A percentile compares a stretch with the other conserved stretches of the same genome.
These are phyloP conservation scores for Astyanax mexicanus DNA, from an alignment of 2,797 vertebrate species.

Conservation along the genomic window DNA sequence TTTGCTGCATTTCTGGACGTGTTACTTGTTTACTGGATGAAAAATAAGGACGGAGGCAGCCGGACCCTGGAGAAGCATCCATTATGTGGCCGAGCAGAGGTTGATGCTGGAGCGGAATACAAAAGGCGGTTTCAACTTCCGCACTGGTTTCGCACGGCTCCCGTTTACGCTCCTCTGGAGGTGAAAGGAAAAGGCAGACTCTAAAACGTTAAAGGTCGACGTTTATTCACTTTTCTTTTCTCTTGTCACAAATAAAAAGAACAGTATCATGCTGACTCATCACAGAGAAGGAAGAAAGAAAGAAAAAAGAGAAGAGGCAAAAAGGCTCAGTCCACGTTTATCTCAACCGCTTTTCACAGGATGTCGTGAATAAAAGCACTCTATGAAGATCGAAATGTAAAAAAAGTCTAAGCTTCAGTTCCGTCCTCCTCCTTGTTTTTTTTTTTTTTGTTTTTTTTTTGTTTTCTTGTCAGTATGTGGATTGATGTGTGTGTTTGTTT, in stretches of 20 bases:
- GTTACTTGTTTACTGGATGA: background rate
- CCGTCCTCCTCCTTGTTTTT: slow-evolving; percentile 54
- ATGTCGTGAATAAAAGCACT: slow-evolving; percentile 78
- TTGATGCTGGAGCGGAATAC: background rate
- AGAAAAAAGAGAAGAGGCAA: slow-evolving; percentile 63
- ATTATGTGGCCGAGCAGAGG: background rate
- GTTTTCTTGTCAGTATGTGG: slow-evolving; percentile 37
- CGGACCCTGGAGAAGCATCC: background rate
- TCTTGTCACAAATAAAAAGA: slow-evolving; percentile 82
- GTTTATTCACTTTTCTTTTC: slow-evolving; percentile 84
- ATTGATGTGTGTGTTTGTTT: slow-evolving; percentile 49
- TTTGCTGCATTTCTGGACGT: background rate
- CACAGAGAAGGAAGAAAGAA: slow-evolving; percentile 81
- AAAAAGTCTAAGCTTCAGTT: slow-evolving; percentile 72
- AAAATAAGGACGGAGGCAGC: background rate
- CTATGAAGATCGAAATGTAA: slow-evolving; percentile 78
- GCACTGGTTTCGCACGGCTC: background rate
- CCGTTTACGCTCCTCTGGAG: background rate
- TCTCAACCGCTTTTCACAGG: slow-evolving; percentile 63
- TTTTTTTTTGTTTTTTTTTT: no score
- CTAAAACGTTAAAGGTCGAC: slow-evolving; percentile 81
- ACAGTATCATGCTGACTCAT: slow-evolving; percentile 83
- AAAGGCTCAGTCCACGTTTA: slow-evolving; percentile 70
- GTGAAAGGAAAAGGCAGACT: slow-evolving; percentile 64
- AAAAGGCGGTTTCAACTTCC: background rate